Evolutionary conservation across 2,888 invertebrate species (phyloP).

Genomic region (Drosophila anomalata): DNA sequence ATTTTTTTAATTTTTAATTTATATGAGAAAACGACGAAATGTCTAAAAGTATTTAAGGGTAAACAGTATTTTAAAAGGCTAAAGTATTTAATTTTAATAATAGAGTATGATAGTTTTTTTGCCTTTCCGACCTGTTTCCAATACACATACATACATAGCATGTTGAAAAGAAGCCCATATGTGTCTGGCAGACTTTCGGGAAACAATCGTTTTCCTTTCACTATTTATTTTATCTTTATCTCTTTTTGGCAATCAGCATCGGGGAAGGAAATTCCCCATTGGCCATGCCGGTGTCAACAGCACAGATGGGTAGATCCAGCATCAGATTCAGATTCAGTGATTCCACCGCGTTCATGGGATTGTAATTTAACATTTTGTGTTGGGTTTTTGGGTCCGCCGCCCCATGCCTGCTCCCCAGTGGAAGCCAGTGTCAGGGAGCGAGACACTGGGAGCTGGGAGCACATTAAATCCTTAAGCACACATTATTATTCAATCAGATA

Average conservation of each 20-base stretch:
- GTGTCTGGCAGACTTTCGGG: neutral
- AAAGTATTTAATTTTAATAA: neutral
- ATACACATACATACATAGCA: neutral
- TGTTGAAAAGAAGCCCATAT: neutral
- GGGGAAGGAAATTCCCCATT: conserved; percentile 67
- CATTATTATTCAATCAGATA: conserved; percentile 81
- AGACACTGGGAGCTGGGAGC: conserved; percentile 58
- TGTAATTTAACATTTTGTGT: conserved; percentile 62
- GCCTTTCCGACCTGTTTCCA: neutral
- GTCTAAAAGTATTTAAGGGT: no score
- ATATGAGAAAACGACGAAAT: no score
- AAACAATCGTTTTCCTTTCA: conserved; percentile 4
- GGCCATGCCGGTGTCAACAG: conserved; percentile 42
- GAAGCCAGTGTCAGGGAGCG: conserved; percentile 15
- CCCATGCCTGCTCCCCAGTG: conserved; percentile 23
- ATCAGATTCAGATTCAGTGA: conserved; percentile 15
- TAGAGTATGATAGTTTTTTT: neutral
- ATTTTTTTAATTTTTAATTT: no score
- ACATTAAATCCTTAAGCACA: conserved; percentile 78
- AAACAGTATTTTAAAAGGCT: no score
- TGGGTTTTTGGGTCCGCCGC: conserved; percentile 8
- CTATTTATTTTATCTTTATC: conserved; percentile 16
- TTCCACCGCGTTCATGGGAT: conserved; percentile 22
- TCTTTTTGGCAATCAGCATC: conserved; percentile 71
- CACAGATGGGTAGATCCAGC: conserved; percentile 2